Base-by-base conservation (phyloP, 2,888 invertebrate genomes). In the Chironomus tentans region DNA sequence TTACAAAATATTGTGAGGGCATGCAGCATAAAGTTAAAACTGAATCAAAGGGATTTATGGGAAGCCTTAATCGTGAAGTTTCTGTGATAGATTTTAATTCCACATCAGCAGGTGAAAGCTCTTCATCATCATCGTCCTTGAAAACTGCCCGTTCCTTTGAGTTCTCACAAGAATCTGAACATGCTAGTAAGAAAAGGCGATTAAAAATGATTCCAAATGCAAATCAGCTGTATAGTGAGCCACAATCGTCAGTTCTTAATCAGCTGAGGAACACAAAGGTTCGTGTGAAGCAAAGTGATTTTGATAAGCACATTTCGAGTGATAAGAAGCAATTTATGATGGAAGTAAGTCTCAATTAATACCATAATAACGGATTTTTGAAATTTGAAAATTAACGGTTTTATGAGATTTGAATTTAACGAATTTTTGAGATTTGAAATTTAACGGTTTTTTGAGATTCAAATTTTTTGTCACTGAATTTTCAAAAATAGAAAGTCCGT, bases 51-150 rank as follows among this genome's bases (percentile, higher is more conserved):
- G 22, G 21, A 4, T 50, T 72, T 38, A 50, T 62, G 13, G 62
- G 72, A 13, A 22, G 50, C 4, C 61, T 72, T 61, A 62, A 50
- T 61, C 15, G 48, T 13, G 72, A 72, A 38, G 38, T 72, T 24
- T n/a, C n/a, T 13, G 15, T 50, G 38, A 72, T 72, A 18, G 61
- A 72, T 18, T 72, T 72, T 38, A 72, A 72, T 38, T 70, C 70
- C 3, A 18, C 38, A 38, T 38, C 38, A 10, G 10, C 10, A 2
- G 38, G 38, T 10, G 38, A 38, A 38, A 22, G 5, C 10, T 6
- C 18, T 12, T 13, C n/a, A 2, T 50, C 22, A 70, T 13, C 12
- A 21, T 18, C 21, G 2, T 50, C 62, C 10, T 24, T 10, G 10
- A 61, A 22, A 72, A 38, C 38, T 7, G 4, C 61, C 12, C 18